phyloP scores from a whole-genome alignment of 2,113 vertebrate species.

The Pteropus alecto region DNA sequence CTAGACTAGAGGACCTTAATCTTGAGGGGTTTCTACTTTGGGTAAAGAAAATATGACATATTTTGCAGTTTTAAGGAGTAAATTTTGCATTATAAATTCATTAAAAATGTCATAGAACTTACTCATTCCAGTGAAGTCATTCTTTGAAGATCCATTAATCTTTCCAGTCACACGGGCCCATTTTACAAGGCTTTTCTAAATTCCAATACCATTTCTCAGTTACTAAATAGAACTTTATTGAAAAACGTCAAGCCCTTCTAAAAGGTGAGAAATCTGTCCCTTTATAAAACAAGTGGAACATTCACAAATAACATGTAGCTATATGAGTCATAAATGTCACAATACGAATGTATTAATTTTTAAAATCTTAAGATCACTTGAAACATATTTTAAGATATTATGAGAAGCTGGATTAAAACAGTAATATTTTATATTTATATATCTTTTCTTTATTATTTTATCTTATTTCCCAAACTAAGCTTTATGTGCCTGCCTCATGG shows the following conservation, averaged over 20 bases:
- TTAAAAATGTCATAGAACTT: constrained; percentile 31
- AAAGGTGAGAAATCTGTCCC: background rate
- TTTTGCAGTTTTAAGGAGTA: background rate
- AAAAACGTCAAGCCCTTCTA: background rate
- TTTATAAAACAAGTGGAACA: background rate
- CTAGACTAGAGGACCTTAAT: background rate
- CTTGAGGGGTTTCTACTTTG: background rate
- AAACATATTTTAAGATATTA: background rate
- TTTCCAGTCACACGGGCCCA: background rate
- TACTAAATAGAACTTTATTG: background rate
- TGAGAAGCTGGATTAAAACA: background rate
- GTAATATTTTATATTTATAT: background rate
- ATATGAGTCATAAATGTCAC: background rate
- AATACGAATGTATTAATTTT: background rate
- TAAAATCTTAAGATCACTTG: background rate
- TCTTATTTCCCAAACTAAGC: background rate
- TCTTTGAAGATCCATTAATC: constrained; percentile 48
- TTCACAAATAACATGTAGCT: background rate
- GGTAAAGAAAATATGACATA: constrained; percentile 37
- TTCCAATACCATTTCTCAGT: background rate
- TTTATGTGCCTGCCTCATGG: background rate
- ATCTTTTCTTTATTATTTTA: background rate
- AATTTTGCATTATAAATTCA: constrained; percentile 28
- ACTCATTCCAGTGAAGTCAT: constrained; percentile 49
- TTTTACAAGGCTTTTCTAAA: constrained; percentile 42